phyloP scores from a whole-genome alignment of 1,140 invertebrate species.

The Melanaphis sacchari region DNA sequence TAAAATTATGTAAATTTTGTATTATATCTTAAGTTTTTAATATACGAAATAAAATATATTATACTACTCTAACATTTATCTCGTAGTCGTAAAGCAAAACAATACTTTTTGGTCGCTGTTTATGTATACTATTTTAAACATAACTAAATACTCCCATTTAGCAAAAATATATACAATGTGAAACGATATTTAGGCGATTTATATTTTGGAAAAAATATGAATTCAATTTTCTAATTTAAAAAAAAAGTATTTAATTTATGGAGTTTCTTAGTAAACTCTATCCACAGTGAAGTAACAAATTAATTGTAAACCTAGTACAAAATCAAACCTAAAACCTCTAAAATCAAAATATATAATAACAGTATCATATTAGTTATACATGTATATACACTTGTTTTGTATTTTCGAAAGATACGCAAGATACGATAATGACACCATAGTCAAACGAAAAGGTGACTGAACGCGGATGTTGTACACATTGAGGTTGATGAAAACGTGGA shows the following conservation, averaged over 20 bases:
- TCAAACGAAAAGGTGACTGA: background rate
- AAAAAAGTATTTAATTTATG: background rate
- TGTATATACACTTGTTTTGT: background rate
- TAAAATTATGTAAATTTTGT: background rate
- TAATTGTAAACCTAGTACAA: background rate
- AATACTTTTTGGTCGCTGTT: too few relatives aligned
- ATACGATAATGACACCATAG: background rate
- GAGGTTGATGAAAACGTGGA: background rate
- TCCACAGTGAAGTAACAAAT: background rate
- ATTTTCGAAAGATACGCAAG: background rate
- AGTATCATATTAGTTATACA: background rate
- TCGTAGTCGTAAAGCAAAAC: too few relatives aligned
- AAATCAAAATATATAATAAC: background rate
- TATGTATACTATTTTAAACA: background rate
- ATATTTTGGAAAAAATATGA: background rate
- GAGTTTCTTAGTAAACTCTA: background rate
- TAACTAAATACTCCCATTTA: background rate
- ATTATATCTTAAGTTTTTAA: background rate
- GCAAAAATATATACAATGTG: background rate
- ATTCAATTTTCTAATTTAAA: background rate
- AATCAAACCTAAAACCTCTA: background rate
- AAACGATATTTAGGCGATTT: too few relatives aligned
- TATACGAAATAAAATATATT: background rate
- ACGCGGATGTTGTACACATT: background rate
- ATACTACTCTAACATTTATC: background rate